Evolutionary conservation across 2,113 vertebrate species (phyloP), one percentile per base, ranked within the genome.

Genomic region (Dissostichus mawsoni): DNA sequence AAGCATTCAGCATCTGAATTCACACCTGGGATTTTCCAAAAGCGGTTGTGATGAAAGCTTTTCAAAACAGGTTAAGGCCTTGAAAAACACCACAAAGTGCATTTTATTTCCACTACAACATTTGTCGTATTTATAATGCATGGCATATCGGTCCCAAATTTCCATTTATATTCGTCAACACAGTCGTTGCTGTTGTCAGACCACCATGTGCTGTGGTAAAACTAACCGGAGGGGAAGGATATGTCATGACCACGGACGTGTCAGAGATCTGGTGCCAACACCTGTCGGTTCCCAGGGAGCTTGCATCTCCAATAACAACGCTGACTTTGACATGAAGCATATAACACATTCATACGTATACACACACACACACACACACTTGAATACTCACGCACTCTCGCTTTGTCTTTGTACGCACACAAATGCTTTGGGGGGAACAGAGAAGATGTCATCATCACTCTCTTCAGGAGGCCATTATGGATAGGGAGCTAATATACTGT

Each of bases 371-470:
- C 69, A 59, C 0, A 81, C 69, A 59, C 0, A 68, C 45, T 47
- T 17, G 48, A 66, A 65, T 53, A 73, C 23, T 69, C 62, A 78
- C 69, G 47, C 68, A 16, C 45, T 68, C 72, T 77, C 20, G 29
- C 62, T 75, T 78, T 81, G 69, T 74, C 17, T 87, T 85, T 81
- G 67, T 75, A 74, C 55, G 66, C 66, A 69, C 51, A 53, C 63
- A 78, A 86, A 91, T 91, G 82, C 83, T 93, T 86, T 64, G 74
- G 88, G 90, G 90, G 52, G 56, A 87, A 77, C 52, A 69, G 61
- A 79, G 84, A 92, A 88, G 78, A 92, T 94, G 94, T 95, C 93
- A 93, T 87, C 90, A 90, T 91, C 81, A 87, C 86, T 94, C 89
- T 93, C 92, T 91, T 94, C 92, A 93, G 87, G 83, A 92, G 87